Percentiles rank a stretch among this genome's conserved stretches.
phyloP scores from a whole-genome alignment of 2,113 vertebrate species.

The Cyprinodon brontotheroides region DNA sequence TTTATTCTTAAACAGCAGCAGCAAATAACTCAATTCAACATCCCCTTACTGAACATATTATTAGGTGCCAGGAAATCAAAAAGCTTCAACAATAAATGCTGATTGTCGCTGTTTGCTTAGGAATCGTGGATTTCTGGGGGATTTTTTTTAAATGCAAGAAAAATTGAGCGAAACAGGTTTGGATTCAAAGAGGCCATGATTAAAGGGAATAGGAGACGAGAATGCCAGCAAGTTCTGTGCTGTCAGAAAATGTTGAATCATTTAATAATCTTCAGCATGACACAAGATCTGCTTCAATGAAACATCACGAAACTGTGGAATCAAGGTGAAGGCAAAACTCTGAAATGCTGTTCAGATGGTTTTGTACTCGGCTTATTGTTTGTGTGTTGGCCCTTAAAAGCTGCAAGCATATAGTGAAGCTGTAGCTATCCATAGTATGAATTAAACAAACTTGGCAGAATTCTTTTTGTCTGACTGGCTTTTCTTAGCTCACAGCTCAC shows the following conservation, averaged over 20 bases:
- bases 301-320: constrained; percentile 29
- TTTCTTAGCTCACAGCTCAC: constrained; percentile 59
- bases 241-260: constrained; percentile 69
- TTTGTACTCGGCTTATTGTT: constrained; percentile 55
- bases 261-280: constrained; percentile 57
- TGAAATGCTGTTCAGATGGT: constrained; percentile 11
- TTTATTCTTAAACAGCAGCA: constrained; percentile 40
- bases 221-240: constrained; percentile 56
- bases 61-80: constrained; percentile 36
- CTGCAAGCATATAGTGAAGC: constrained; percentile 17
- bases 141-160: constrained; percentile 48
- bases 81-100: constrained; percentile 50
- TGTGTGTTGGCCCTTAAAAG: constrained; percentile 26
- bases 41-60: constrained; percentile 52
- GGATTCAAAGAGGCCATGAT: constrained; percentile 62
- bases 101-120: constrained; percentile 60
- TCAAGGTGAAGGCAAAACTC: constrained; percentile 6
- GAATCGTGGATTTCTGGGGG: constrained; percentile 38
- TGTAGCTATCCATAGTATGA: constrained; percentile 55
- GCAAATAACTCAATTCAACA: constrained; percentile 53
- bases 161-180: constrained; percentile 58
- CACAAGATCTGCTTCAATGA: constrained; percentile 46
- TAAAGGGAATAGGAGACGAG: constrained; percentile 71
- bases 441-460: constrained; percentile 68
- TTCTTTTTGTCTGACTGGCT: constrained; percentile 65